Evolutionary conservation across 1,140 invertebrate species (phyloP).

Genomic region (Aculops lycopersici): DNA sequence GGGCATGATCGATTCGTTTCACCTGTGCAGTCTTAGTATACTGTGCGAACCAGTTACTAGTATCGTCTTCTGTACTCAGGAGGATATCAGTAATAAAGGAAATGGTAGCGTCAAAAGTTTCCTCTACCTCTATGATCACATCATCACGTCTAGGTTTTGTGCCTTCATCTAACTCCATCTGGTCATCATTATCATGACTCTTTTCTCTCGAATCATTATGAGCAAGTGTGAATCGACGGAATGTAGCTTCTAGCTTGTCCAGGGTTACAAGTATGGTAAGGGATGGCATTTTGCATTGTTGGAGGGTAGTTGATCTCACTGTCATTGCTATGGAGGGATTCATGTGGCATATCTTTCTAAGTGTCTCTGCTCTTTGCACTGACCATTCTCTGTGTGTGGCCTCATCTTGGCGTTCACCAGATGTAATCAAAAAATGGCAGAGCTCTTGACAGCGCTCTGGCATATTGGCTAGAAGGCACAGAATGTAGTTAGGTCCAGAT

Average conservation of each 20-base stretch:
- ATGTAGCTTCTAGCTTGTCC: constrained; percentile 13
- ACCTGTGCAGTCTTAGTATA: constrained; percentile 70
- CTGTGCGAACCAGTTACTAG: constrained; percentile 61
- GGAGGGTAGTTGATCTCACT: constrained; percentile 32
- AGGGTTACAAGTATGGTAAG: constrained; percentile 43
- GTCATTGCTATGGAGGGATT: constrained; percentile 50
- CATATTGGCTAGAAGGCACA: constrained; percentile 55
- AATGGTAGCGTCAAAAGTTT: constrained; percentile 22
- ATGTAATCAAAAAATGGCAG: constrained; percentile 42
- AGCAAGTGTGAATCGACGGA: background rate
- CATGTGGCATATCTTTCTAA: constrained; percentile 52
- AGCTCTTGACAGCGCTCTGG: constrained; percentile 73
- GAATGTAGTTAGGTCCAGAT: constrained; percentile 57
- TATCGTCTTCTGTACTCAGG: constrained; percentile 54
- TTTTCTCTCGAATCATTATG: constrained; percentile 1
- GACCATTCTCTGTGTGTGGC: constrained; percentile 23
- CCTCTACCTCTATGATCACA: constrained; percentile 7
- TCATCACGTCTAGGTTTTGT: no score
- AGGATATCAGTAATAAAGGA: constrained; percentile 65
- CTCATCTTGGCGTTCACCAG: constrained; percentile 60
- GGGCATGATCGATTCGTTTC: no score
- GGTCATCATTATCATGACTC: background rate
- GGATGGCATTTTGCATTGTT: constrained; percentile 56
- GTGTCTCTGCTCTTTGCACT: constrained; percentile 31
- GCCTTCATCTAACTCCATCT: background rate